Conservation (phyloP, 1,140 invertebrate genomes). For the Maconellicoccus hirsutus region DNA sequence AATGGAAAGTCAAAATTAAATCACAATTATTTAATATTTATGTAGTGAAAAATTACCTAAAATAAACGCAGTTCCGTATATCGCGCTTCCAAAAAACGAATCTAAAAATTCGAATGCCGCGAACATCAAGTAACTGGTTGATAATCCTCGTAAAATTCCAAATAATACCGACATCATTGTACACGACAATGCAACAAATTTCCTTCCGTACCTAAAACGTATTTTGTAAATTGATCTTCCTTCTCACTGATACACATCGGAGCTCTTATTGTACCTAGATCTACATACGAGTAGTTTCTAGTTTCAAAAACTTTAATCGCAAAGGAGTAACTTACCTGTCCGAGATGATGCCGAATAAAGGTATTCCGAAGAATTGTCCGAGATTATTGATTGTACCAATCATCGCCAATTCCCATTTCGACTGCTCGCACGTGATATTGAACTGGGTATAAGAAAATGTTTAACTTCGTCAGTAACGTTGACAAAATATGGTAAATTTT, state of each 20-base stretch:
- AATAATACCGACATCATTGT: conserved; percentile 43
- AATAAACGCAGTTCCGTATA: conserved; percentile 49
- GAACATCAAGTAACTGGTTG: conserved; percentile 43
- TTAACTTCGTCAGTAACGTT: too few relatives aligned
- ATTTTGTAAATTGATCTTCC: not conserved
- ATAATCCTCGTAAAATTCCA: conserved; percentile 41
- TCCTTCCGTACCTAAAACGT: conserved; percentile 44
- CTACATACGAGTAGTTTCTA: too few relatives aligned
- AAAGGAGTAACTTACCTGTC: conserved; percentile 39
- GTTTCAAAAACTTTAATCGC: not conserved
- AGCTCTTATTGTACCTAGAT: too few relatives aligned
- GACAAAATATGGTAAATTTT: too few relatives aligned
- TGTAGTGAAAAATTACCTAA: too few relatives aligned
- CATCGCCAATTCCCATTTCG: conserved; percentile 48
- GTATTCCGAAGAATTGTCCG: conserved; percentile 45
- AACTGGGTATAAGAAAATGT: conserved; percentile 35
- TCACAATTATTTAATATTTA: too few relatives aligned
- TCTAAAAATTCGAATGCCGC: conserved; percentile 44
- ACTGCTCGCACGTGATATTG: conserved; percentile 44
- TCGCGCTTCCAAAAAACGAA: conserved; percentile 45
- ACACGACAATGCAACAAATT: conserved; percentile 43
- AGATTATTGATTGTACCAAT: conserved; percentile 49
- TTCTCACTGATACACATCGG: too few relatives aligned
- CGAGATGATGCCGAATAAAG: conserved; percentile 43
- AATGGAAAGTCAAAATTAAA: too few relatives aligned